Conservation (phyloP, 2,113 vertebrate genomes). For the Pimephales promelas region DNA sequence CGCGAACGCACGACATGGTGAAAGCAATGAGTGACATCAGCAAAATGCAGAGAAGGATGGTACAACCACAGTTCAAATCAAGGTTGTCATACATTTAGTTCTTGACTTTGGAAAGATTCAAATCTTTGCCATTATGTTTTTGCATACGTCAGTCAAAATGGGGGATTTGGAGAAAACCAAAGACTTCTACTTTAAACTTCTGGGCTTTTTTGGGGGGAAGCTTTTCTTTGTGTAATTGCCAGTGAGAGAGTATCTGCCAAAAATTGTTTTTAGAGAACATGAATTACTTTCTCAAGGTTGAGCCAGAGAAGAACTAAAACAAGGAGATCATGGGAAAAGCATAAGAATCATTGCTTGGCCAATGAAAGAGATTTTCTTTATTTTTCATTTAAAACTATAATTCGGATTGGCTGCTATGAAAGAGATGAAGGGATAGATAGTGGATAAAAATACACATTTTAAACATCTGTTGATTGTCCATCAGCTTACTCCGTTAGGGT, state of each 20-base stretch:
- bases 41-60: neutral
- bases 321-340: conserved; percentile 6
- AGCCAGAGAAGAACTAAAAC: conserved; percentile 48
- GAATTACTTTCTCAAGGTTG: neutral
- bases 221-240: conserved; percentile 10
- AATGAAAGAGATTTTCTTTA: conserved; percentile 23
- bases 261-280: conserved; percentile 42
- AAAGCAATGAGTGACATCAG: conserved; percentile 14
- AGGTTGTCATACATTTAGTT: conserved; percentile 12
- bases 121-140: conserved; percentile 56
- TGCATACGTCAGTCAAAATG: conserved; percentile 22
- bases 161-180: neutral
- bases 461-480: conserved; percentile 67
- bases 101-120: conserved; percentile 10
- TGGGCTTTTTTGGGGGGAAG: neutral
- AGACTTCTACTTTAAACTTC: neutral
- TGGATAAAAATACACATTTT: conserved; percentile 62
- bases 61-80: conserved; percentile 32
- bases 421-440: conserved; percentile 47
- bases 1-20: conserved; percentile 1
- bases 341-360: conserved; percentile 23
- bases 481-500: conserved; percentile 56
- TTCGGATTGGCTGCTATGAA: conserved; percentile 57
- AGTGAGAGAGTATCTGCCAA: conserved; percentile 34
- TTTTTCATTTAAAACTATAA: conserved; percentile 14